phyloP scores from a whole-genome alignment of 1,140 invertebrate genomes.

The Camponotus pennsylvanicus region DNA sequence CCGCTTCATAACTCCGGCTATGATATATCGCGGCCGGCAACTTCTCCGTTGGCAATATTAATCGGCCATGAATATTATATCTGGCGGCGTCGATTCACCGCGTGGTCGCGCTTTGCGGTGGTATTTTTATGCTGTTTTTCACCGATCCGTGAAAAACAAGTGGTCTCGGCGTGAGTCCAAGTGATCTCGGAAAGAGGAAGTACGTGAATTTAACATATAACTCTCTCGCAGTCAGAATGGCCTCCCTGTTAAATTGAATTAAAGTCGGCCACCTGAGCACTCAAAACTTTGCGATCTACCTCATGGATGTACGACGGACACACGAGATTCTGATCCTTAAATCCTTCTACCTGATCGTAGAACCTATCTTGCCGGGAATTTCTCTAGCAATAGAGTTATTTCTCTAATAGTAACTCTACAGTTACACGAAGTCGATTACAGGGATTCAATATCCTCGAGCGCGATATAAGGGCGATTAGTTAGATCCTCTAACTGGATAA shows the following conservation, averaged over 20 bases:
- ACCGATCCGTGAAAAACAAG: too few species aligned
- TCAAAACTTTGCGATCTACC: slow-evolving; percentile 59
- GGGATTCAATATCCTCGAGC: slow-evolving; percentile 10
- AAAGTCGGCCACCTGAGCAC: slow-evolving; percentile 66
- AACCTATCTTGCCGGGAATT: slow-evolving; percentile 38
- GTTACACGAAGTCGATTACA: slow-evolving; percentile 18
- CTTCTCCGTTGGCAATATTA: slow-evolving; percentile 46
- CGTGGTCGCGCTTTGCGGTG: neutral
- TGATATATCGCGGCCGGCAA: slow-evolving; percentile 35
- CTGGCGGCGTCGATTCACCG: slow-evolving; percentile 39
- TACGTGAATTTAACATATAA: slow-evolving; percentile 55
- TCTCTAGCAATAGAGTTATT: neutral
- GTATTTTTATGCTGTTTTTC: slow-evolving; percentile 34
- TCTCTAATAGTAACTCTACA: neutral
- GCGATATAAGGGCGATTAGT: slow-evolving; percentile 16
- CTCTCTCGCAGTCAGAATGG: slow-evolving; percentile 43
- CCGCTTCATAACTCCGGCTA: slow-evolving; percentile 16
- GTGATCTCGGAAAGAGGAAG: neutral
- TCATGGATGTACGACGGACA: slow-evolving; percentile 30
- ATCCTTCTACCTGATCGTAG: slow-evolving; percentile 4
- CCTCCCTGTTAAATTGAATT: slow-evolving; percentile 73
- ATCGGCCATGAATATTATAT: slow-evolving; percentile 59
- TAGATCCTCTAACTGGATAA: neutral
- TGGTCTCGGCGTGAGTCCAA: slow-evolving; percentile 7
- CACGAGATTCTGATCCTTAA: slow-evolving; percentile 24